A percentile compares a stretch with the other conserved stretches of the same genome.
Conservation (phyloP, 2,888 invertebrate genomes). For the Tetragonisca angustula region DNA sequence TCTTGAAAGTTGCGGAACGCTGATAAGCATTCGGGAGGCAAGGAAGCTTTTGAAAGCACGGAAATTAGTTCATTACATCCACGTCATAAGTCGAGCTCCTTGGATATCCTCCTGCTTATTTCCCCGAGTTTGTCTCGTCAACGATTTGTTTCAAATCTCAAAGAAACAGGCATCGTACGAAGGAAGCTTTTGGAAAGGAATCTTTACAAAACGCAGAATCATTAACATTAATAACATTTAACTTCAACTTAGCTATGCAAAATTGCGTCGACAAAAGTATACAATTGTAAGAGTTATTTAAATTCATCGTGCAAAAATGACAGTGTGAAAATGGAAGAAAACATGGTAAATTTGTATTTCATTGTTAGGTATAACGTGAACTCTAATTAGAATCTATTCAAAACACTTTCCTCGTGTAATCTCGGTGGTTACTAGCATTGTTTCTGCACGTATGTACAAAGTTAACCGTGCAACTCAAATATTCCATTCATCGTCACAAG, state of each 20-base stretch:
- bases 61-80: conserved; percentile 13
- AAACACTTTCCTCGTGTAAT: background rate
- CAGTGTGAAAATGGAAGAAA: no score
- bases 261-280: background rate
- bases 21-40: background rate
- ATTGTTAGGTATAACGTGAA: background rate
- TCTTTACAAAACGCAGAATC: background rate
- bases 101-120: background rate
- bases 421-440: background rate
- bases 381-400: background rate
- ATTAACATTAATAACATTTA: background rate
- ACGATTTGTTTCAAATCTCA: background rate
- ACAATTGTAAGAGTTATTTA: background rate
- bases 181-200: no score
- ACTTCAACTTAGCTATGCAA: background rate
- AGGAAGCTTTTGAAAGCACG: conserved; percentile 1
- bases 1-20: background rate
- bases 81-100: background rate
- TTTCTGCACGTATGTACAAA: background rate
- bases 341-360: background rate
- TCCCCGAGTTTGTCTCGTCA: background rate
- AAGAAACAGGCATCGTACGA: no score
- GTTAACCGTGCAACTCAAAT: background rate
- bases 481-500: background rate
- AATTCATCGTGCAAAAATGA: background rate